Evolutionary conservation across 23 tunicate genomes (phyloP).

Genomic region (Trididemnum nubilum): DNA sequence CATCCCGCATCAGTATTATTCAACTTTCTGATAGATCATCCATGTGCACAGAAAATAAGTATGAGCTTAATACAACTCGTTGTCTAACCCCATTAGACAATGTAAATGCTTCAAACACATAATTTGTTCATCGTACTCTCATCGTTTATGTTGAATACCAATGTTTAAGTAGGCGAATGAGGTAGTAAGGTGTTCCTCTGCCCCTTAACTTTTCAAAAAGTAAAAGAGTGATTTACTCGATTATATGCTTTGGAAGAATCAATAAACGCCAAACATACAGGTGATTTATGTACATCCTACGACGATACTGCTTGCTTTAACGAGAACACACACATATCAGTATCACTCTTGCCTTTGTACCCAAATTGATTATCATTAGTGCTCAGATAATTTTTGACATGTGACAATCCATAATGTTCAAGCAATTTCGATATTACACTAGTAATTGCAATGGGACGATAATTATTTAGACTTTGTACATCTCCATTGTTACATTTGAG

Average conservation of each 20-base stretch:
- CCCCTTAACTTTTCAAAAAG: not conserved
- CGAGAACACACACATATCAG: not conserved
- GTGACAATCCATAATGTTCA: not conserved
- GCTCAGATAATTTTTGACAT: not conserved
- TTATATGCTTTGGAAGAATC: not conserved
- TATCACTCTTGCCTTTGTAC: not conserved
- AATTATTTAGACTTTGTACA: no score
- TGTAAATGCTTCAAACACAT: not conserved
- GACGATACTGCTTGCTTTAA: not conserved
- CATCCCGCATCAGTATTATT: not conserved
- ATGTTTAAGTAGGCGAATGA: not conserved
- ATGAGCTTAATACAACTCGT: not conserved
- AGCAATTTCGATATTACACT: not conserved
- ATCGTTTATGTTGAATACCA: not conserved
- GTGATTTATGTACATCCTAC: not conserved
- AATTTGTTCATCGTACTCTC: not conserved
- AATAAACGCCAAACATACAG: not conserved
- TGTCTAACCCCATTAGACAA: not conserved
- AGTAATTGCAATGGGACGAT: not conserved
- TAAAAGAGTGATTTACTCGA: not conserved
- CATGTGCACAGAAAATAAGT: not conserved
- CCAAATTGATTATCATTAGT: not conserved
- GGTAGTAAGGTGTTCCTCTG: not conserved
- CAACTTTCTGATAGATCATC: not conserved
- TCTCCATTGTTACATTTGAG: no score